Conservation (phyloP, 2,797 vertebrate species). For the Rhabdomys pumilio region DNA sequence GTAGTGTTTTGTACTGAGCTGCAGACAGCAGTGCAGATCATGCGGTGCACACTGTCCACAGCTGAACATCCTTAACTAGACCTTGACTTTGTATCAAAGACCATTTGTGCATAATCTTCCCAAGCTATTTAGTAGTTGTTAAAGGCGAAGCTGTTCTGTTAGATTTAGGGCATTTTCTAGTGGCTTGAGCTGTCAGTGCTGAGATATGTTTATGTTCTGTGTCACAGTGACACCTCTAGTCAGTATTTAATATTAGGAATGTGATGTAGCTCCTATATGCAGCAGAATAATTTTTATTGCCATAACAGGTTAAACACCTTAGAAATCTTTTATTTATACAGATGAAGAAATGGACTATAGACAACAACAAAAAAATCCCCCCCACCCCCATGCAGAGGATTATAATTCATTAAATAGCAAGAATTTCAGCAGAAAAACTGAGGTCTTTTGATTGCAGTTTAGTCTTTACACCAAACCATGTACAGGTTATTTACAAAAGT, state of each 20-base stretch:
- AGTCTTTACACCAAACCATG: background rate
- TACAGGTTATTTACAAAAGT: slow-evolving; percentile 37
- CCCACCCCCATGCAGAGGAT: background rate
- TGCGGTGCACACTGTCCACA: background rate
- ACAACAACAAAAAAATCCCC: background rate
- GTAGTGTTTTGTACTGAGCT: slow-evolving; percentile 34
- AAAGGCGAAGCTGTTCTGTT: background rate
- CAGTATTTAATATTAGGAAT: background rate
- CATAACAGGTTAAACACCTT: slow-evolving; percentile 2
- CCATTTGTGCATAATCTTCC: background rate
- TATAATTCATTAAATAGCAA: slow-evolving; percentile 7
- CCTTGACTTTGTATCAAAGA: background rate
- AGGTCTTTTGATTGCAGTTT: slow-evolving; percentile 27
- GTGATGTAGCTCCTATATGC: background rate
- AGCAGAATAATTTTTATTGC: background rate
- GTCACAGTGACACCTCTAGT: slow-evolving; percentile 15
- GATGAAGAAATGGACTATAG: slow-evolving; percentile 14
- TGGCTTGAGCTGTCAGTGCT: slow-evolving; percentile 41
- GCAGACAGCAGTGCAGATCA: background rate
- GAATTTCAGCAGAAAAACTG: slow-evolving; percentile 30
- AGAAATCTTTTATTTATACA: background rate
- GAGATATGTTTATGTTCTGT: background rate
- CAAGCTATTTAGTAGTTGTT: slow-evolving; percentile 50
- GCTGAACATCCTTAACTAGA: background rate
- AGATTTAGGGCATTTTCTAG: slow-evolving; percentile 17